These are phyloP conservation scores for Semnopithecus entellus DNA, from an alignment of 2,113 vertebrate genomes.

Conservation along the genomic window DNA sequence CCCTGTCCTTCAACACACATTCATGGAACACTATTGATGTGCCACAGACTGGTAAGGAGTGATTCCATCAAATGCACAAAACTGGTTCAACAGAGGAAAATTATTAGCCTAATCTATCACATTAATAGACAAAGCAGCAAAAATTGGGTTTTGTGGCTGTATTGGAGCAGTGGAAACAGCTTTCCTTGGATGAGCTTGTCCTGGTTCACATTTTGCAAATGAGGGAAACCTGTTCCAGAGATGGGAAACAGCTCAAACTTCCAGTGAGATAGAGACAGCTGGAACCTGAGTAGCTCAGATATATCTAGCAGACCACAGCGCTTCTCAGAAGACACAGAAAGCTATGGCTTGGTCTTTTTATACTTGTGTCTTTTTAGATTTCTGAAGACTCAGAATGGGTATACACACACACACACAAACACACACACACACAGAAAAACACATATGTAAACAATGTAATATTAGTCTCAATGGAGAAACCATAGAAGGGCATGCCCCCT, in stretches of 20 bases:
- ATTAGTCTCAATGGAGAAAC: neutral
- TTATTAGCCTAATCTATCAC: conserved; percentile 55
- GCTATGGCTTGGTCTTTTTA: neutral
- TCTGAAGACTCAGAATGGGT: neutral
- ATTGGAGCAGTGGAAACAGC: neutral
- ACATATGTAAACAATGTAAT: neutral
- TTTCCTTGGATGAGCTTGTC: neutral
- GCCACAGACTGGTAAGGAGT: conserved; percentile 11
- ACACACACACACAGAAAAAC: neutral
- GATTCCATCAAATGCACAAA: conserved; percentile 46
- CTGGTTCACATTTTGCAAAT: conserved; percentile 30
- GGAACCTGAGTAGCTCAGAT: neutral
- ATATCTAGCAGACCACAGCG: neutral
- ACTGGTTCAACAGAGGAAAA: conserved; percentile 42
- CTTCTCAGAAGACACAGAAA: neutral
- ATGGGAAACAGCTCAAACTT: neutral
- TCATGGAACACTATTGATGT: neutral
- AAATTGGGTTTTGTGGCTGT: conserved; percentile 5
- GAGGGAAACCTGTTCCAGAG: neutral
- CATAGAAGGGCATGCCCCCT: neutral
- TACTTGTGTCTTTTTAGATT: neutral
- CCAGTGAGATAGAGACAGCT: neutral
- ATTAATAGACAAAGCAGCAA: conserved; percentile 42
- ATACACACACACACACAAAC: accelerated
- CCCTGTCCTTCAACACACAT: neutral